These are phyloP conservation scores for Clarias pachynema DNA, from an alignment of 2,797 vertebrate genomes.

Conservation along the genomic window DNA sequence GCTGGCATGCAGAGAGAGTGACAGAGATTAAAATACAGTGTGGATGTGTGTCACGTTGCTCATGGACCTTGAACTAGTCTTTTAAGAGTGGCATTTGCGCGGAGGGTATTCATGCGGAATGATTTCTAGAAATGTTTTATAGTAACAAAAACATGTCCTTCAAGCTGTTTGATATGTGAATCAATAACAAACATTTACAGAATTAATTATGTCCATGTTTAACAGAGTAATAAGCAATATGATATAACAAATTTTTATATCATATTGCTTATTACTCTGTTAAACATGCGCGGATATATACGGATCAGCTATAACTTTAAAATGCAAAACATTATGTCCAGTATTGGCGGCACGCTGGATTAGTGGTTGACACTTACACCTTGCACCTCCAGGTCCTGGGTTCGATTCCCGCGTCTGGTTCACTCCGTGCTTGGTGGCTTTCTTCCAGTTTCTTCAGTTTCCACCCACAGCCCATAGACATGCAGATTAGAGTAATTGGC, in stretches of 20 bases:
- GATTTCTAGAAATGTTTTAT: neutral
- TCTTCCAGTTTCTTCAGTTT: too few species aligned
- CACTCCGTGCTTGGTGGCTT: too few species aligned
- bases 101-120: neutral
- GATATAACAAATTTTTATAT: neutral
- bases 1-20: slow-evolving; percentile 2
- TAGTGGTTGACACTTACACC: too few species aligned
- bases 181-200: neutral
- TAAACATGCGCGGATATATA: too few species aligned
- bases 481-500: too few species aligned
- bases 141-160: neutral
- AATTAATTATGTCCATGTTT: neutral
- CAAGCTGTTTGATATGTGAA: neutral
- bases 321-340: too few species aligned
- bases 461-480: too few species aligned
- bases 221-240: neutral
- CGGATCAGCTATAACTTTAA: neutral
- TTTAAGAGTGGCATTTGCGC: neutral
- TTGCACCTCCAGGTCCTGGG: too few species aligned
- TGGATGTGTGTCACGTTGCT: neutral
- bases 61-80: neutral
- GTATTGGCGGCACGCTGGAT: too few species aligned
- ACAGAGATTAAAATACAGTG: slow-evolving; percentile 14
- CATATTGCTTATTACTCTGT: too few species aligned
- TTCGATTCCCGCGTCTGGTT: too few species aligned